Conservation (phyloP, 2,888 invertebrate genomes). For the Eristalinus sepulchralis region DNA sequence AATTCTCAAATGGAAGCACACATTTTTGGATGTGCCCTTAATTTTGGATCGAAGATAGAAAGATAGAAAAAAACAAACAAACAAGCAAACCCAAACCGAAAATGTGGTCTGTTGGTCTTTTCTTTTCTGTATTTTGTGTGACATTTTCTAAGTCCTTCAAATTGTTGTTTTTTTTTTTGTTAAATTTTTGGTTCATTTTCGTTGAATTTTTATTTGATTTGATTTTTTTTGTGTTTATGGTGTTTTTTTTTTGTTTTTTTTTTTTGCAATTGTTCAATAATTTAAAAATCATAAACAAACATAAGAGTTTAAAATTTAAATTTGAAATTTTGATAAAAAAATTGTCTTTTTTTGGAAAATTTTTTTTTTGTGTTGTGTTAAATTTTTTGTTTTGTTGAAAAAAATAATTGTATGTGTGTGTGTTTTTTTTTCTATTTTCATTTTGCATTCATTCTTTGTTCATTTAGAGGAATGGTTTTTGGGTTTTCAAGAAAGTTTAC, state of each 20-base stretch:
- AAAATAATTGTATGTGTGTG: too few relatives aligned
- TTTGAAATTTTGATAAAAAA: too few relatives aligned
- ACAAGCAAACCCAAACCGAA: constrained; percentile 24
- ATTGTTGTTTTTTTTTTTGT: constrained; percentile 17
- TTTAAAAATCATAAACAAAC: constrained; percentile 10
- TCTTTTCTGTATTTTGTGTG: constrained; percentile 37
- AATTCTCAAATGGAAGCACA: too few relatives aligned
- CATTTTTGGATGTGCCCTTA: too few relatives aligned
- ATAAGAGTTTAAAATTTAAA: constrained; percentile 13
- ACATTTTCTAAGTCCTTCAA: constrained; percentile 8
- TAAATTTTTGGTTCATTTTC: constrained; percentile 18
- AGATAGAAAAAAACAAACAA: constrained; percentile 1
- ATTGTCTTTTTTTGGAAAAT: too few relatives aligned
- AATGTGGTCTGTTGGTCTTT: constrained; percentile 29
- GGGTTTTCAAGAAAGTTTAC: too few relatives aligned
- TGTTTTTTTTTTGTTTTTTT: constrained; percentile 26
- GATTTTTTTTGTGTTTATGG: constrained; percentile 28
- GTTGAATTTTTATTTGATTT: constrained; percentile 29
- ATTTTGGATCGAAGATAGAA: too few relatives aligned
- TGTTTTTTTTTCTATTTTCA: too few relatives aligned
- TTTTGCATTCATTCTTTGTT: too few relatives aligned
- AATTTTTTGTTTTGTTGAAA: too few relatives aligned
- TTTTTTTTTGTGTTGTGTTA: too few relatives aligned
- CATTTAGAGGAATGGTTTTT: too few relatives aligned
- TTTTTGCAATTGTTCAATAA: constrained; percentile 16